Evolutionary conservation across 1,140 invertebrate genomes (phyloP), one percentile per base, ranked within the genome.

Genomic region (Panagrolaimus sp.): DNA sequence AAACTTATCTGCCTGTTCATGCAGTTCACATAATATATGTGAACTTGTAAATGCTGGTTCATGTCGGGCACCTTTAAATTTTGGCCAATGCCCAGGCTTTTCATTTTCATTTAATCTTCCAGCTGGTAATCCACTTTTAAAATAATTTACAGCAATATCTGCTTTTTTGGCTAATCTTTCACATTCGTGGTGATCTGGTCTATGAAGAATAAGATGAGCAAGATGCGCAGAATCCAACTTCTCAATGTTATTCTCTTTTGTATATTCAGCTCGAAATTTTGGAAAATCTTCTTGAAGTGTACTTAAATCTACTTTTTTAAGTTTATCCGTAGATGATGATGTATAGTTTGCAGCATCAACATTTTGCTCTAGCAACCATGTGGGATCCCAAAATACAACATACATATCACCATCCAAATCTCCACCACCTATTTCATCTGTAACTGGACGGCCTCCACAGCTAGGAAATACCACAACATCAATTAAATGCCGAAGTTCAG

Each of bases 371-470:
- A 82, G 73, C 11, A 80, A 43, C 14, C 82, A 66, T 23, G 76
- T 61, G 11, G 67, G 44, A 47, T 81, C 71, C 82, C 82, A 83
- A 51, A 80, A 77, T 3, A 83, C 74, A 66, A 74, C 74, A 70
- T 82, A 83, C 65, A 82, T 78, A 70, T 83, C 82, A 11, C 82
- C 82, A 71, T 83, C 82, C 20, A 83, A 67, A 78, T 83, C 82
- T n/a, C 74, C 77, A 23, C 74, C 73, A 47, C 79, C 79, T 78
- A 84, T 83, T 71, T 84, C 79, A 74, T 84, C 77, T 9, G 81
- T 73, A 70, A 83, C 80, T 11, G 83, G 81, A 27, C 82, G 67
- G 42, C 69, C 38, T 8, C 83, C 83, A 61, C 77, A 69, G 9
- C 68, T 23, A 16, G 83, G 81, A 70, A 84, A 84, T 5, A 84